phyloP scores from a whole-genome alignment of 2,888 invertebrate species.

The Hirtodrosophila duncani region DNA sequence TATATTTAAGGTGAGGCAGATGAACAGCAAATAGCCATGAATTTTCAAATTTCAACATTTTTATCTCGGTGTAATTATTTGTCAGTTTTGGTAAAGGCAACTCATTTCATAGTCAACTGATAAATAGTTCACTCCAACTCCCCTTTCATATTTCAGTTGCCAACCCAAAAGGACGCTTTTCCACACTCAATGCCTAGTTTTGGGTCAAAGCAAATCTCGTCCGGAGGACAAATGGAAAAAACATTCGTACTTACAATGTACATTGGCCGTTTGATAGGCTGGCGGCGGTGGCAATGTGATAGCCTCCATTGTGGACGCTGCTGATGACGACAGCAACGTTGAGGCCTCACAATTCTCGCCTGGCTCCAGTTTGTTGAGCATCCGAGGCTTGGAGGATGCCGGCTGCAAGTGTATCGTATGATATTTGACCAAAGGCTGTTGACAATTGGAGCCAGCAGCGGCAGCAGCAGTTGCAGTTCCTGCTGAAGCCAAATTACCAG shows the following conservation, averaged over 20 bases:
- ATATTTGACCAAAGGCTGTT: constrained; percentile 77
- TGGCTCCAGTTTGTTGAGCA: constrained; percentile 17
- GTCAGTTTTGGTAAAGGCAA: no score
- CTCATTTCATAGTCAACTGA: no score
- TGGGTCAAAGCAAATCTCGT: no score
- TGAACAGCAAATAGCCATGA: no score
- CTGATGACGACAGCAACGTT: constrained; percentile 29
- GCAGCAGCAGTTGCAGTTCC: constrained; percentile 25
- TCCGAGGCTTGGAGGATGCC: constrained; percentile 53
- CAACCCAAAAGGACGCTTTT: no score
- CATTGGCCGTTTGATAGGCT: constrained; percentile 78
- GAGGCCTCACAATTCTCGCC: constrained; percentile 10
- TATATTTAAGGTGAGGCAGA: no score
- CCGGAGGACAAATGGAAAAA: constrained; percentile 1
- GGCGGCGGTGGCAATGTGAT: constrained; percentile 75
- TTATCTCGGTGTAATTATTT: no score
- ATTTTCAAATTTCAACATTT: no score
- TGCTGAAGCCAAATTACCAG: constrained; percentile 18
- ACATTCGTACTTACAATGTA: constrained; percentile 74
- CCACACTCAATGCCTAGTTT: no score
- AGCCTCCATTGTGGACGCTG: constrained; percentile 46
- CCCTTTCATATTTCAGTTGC: no score
- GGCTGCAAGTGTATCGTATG: constrained; percentile 78
- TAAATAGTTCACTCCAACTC: no score
- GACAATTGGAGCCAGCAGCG: constrained; percentile 31